phyloP scores from a whole-genome alignment of 1,140 invertebrate genomes.

The Mamestra configurata region DNA sequence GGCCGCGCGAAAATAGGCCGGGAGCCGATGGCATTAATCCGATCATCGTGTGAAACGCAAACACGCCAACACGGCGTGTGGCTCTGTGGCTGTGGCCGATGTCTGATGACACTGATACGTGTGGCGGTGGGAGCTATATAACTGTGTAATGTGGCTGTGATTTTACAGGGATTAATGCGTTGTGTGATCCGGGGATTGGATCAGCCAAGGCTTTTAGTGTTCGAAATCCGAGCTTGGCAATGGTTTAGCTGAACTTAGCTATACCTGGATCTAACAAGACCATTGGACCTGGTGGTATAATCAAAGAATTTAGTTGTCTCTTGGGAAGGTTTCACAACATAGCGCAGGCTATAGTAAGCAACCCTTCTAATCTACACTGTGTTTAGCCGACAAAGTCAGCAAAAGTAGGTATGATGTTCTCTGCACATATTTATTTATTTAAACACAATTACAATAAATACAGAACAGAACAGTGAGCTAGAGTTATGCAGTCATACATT shows the following conservation, averaged over 20 bases:
- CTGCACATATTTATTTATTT: no score
- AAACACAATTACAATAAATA: no score
- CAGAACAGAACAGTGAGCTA: no score
- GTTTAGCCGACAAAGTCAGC: no score
- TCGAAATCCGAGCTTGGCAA: not conserved
- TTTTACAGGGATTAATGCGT: conserved; percentile 7
- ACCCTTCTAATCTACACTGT: no score
- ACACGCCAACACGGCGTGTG: conserved; percentile 24
- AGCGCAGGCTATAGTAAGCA: no score
- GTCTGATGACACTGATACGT: conserved; percentile 26
- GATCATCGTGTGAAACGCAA: conserved; percentile 38
- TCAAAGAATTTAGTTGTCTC: no score
- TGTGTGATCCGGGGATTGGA: not conserved
- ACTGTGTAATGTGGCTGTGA: conserved; percentile 20
- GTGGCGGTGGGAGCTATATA: not conserved
- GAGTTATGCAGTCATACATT: no score
- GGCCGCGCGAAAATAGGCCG: conserved; percentile 34
- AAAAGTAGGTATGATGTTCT: no score
- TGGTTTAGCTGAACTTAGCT: not conserved
- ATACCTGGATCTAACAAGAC: no score
- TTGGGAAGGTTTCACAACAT: no score
- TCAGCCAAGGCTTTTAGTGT: not conserved
- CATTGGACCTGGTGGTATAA: no score
- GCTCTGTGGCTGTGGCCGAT: conserved; percentile 27
- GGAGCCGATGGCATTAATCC: conserved; percentile 36